A percentile compares a stretch with the other conserved stretches of the same genome.
These are phyloP conservation scores for Wiebesia pumilae DNA, from an alignment of 1,140 invertebrate genomes.

Conservation along the genomic window DNA sequence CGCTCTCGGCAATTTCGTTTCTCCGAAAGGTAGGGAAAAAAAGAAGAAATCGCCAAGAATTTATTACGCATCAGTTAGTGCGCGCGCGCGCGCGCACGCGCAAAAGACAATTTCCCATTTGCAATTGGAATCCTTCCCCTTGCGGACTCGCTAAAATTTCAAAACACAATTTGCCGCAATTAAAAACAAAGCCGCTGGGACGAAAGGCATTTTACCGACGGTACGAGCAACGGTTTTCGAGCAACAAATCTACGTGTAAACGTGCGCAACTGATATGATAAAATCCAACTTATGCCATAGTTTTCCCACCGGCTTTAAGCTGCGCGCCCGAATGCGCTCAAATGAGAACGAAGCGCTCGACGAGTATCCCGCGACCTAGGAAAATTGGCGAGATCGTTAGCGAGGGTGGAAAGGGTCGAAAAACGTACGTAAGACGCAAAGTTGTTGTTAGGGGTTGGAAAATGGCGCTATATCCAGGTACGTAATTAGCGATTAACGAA, in stretches of 20 bases:
- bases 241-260: background rate
- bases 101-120: background rate
- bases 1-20: conserved; percentile 7
- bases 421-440: background rate
- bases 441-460: background rate
- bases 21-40: background rate
- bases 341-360: background rate
- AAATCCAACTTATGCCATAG: background rate
- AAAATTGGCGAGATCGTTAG: background rate
- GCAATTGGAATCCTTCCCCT: background rate
- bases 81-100: too few species aligned
- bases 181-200: background rate
- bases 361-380: background rate
- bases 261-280: background rate
- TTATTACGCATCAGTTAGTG: background rate
- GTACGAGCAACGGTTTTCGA: background rate
- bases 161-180: conserved; percentile 20
- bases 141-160: background rate
- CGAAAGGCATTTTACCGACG: background rate
- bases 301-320: background rate
- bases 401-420: background rate
- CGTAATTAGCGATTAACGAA: conserved; percentile 30
- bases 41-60: background rate
- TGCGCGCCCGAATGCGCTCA: background rate
- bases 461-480: background rate